Percentiles rank a stretch among this genome's conserved stretches.
Conservation (phyloP, 1,140 invertebrate genomes). For the Trichonephila clavipes region DNA sequence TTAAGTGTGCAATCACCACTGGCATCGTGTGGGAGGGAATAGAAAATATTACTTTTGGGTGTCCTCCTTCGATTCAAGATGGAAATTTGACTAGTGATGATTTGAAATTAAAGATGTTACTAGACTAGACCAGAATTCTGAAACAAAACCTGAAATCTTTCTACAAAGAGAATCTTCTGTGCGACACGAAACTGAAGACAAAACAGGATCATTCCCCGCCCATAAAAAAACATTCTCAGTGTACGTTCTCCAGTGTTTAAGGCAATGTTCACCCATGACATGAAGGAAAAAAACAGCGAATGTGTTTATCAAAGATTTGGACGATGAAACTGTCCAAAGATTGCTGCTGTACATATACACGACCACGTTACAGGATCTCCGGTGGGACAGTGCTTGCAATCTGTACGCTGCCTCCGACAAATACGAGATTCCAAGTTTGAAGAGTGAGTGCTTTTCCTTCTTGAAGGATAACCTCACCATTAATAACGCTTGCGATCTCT, state of each 20-base stretch:
- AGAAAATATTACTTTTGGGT: not conserved
- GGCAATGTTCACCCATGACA: constrained; percentile 80
- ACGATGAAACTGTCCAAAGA: not conserved
- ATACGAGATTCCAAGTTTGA: constrained; percentile 4
- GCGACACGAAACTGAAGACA: constrained; percentile 79
- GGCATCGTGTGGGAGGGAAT: not conserved
- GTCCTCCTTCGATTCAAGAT: not conserved
- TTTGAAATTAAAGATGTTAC: not conserved
- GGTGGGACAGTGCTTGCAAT: not conserved
- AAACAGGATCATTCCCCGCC: constrained; percentile 78
- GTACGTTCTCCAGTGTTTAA: constrained; percentile 80
- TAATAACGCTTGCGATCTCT: not conserved
- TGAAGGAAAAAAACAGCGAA: not conserved
- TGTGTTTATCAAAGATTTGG: not conserved
- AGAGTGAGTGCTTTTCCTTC: not conserved
- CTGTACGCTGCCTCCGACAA: constrained; percentile 11
- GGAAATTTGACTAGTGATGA: not conserved
- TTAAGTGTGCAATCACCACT: not conserved
- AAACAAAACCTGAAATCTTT: no score
- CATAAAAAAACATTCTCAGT: constrained; percentile 80
- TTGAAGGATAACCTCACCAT: not conserved
- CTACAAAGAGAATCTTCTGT: not conserved
- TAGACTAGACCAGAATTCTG: no score
- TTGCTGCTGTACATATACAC: constrained; percentile 1
- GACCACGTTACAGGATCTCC: not conserved